A percentile compares a stretch with the other conserved stretches of the same genome.
Evolutionary conservation across 2,888 invertebrate species (phyloP).

Genomic region (Ganaspis brasiliensis): DNA sequence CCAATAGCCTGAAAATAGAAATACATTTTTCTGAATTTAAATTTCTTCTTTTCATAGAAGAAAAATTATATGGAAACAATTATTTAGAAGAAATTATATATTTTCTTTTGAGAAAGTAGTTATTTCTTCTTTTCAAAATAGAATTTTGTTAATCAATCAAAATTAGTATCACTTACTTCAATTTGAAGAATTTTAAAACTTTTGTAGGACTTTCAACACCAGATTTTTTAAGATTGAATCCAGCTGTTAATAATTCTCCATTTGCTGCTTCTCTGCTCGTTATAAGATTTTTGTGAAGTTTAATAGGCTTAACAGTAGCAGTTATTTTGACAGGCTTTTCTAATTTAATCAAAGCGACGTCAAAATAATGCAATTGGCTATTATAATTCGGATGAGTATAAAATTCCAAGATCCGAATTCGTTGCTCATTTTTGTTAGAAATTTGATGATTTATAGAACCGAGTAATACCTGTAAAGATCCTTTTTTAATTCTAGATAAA

Average conservation of each 20-base stretch:
- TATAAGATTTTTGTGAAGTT: constrained; percentile 70
- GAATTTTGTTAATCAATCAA: too few species aligned
- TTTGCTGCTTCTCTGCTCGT: constrained; percentile 49
- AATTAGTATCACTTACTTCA: constrained; percentile 67
- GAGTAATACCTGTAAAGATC: constrained; percentile 67
- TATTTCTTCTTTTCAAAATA: too few species aligned
- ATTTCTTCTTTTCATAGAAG: neutral
- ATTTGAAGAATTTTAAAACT: constrained; percentile 68
- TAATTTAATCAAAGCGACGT: constrained; percentile 72
- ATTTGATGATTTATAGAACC: constrained; percentile 67
- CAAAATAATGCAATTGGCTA: constrained; percentile 68
- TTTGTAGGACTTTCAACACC: constrained; percentile 54
- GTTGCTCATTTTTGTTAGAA: constrained; percentile 59
- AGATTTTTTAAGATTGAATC: constrained; percentile 70
- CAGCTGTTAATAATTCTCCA: constrained; percentile 67
- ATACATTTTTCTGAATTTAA: neutral
- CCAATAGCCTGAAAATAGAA: constrained; percentile 64
- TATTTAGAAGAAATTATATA: too few species aligned
- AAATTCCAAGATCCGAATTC: constrained; percentile 64
- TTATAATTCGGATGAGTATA: constrained; percentile 71
- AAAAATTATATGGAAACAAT: too few species aligned
- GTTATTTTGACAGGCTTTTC: constrained; percentile 60
- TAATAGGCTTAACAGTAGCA: constrained; percentile 68
- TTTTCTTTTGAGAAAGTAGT: too few species aligned
- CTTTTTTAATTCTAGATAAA: too few species aligned